Conservation (phyloP, 2,113 vertebrate genomes). For the Casuarius casuarius region DNA sequence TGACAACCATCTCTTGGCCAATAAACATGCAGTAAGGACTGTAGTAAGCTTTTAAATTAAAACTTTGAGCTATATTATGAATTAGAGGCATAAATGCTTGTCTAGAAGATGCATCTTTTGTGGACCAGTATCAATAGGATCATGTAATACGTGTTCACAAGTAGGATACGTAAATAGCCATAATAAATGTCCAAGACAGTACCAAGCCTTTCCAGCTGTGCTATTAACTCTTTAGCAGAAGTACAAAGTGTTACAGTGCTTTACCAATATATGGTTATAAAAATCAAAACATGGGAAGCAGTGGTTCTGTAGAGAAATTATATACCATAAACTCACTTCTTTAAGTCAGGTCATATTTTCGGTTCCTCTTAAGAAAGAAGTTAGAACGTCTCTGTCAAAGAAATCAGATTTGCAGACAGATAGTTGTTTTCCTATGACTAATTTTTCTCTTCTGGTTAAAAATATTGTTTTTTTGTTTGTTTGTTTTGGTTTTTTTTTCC, state of each 20-base stretch:
- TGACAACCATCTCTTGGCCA: background rate
- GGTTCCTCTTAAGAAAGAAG: background rate
- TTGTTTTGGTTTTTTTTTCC: background rate
- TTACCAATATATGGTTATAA: background rate
- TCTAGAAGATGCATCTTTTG: background rate
- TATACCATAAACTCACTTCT: background rate
- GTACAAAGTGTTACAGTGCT: background rate
- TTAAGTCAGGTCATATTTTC: background rate
- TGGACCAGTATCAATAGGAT: background rate
- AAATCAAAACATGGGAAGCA: background rate
- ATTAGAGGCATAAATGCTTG: background rate
- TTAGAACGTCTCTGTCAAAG: background rate
- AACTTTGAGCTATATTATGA: background rate
- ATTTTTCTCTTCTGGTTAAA: background rate
- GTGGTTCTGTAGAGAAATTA: background rate
- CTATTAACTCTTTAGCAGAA: background rate
- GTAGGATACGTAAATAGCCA: background rate
- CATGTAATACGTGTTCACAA: background rate
- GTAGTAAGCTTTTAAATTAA: background rate
- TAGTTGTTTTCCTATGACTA: background rate
- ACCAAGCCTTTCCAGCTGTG: background rate
- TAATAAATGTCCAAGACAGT: background rate
- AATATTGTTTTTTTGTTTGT: too few relatives aligned
- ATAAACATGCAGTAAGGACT: background rate
- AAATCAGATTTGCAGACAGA: background rate